Base-by-base conservation (phyloP, 2,113 vertebrate genomes). In the Desmodus rotundus region DNA sequence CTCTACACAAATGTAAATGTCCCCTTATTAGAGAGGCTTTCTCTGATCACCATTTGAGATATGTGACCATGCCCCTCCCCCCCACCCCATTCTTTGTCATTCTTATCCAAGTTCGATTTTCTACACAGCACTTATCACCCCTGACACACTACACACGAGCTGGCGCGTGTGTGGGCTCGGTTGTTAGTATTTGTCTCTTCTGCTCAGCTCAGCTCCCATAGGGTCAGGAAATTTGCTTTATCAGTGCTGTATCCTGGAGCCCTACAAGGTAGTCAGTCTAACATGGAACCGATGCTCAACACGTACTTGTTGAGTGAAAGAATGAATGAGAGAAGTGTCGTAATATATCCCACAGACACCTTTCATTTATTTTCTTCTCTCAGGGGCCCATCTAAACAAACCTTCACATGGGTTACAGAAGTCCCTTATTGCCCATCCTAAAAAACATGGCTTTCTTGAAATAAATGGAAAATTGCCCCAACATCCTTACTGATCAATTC, bases 61-160 rank as follows among this genome's bases (percentile, higher is more conserved):
- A 36, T 0, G 5, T 7, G 20, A 31, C 36, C 45, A 47, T 7
- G 43, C 20, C 7, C n/a, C 8, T 9, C 3, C 15, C 6, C 17
- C 14, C 2, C 4, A 17, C 2, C 45, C 41, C 7, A 15, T 1
- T 45, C 33, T 83, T 26, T 36, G 0, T 84, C 13, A 16, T 78
- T 72, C 41, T 87, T 47, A 43, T 6, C 2, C 3, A 9, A 31
- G 2, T 89, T 95, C 81, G 36, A 58, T 72, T 92, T 87, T 22
- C 43, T 93, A 5, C 47, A 43, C 6, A 41, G 63, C 33, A 12
- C 8, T 41, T 45, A 24, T 4, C 14, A 80, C 22, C 36, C 16
- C 19, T 70, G 47, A 56, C 33, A n/a, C 17, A 45, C 50, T 45
- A 22, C 12, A 61, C 8, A n/a, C n/a, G 33, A 54, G n/a, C 5